Evolutionary conservation across 2,888 invertebrate species (phyloP).

Genomic region (Portevinia maculata): DNA sequence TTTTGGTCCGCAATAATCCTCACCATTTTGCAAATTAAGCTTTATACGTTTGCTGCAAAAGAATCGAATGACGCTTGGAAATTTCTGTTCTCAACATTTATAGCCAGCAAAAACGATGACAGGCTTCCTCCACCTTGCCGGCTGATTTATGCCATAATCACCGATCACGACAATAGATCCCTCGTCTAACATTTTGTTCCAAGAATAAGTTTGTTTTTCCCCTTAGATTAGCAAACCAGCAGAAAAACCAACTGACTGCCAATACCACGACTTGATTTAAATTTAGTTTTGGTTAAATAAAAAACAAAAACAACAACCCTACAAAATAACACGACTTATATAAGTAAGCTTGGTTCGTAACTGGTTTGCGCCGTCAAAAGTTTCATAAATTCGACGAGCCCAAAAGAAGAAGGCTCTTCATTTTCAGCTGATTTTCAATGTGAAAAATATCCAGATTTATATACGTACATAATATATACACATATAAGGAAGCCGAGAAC

Average conservation of each 20-base stretch:
- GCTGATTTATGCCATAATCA: conserved; percentile 25
- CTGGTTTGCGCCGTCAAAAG: conserved; percentile 44
- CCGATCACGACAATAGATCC: conserved; percentile 21
- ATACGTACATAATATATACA: too few relatives aligned
- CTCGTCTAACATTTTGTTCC: conserved; percentile 18
- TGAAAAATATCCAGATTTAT: conserved; percentile 7
- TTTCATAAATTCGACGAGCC: conserved; percentile 33
- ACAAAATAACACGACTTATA: conserved; percentile 46
- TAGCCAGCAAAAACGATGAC: conserved; percentile 47
- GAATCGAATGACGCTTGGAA: conserved; percentile 62
- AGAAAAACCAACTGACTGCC: conserved; percentile 23
- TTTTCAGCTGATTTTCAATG: conserved; percentile 5
- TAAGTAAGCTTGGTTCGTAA: conserved; percentile 24
- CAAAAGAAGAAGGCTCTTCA: conserved; percentile 23
- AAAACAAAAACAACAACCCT: conserved; percentile 32
- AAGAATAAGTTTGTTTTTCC: conserved; percentile 46
- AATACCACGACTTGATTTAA: conserved; percentile 38
- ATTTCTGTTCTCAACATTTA: conserved; percentile 64
- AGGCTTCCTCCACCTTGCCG: conserved; percentile 24
- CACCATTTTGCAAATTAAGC: conserved; percentile 56
- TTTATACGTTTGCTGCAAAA: conserved; percentile 60
- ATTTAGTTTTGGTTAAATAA: conserved; percentile 32
- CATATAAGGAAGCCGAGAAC: conserved; percentile 38
- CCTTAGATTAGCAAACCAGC: too few relatives aligned
- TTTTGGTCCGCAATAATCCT: conserved; percentile 19